Evolutionary conservation across 2,797 vertebrate genomes (phyloP).

Genomic region (Hemibagrus guttatus): DNA sequence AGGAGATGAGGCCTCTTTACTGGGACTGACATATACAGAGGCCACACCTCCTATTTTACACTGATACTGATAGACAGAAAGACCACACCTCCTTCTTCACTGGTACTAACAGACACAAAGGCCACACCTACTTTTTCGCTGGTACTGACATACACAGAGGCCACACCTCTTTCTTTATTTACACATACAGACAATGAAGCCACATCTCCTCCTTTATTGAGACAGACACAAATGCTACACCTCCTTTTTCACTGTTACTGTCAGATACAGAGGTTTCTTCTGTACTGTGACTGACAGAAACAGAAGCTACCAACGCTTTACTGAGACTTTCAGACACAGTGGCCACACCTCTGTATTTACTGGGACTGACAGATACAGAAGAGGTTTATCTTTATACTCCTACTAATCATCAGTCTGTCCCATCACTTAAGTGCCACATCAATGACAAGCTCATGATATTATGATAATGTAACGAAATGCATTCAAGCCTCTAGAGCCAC

Average conservation of each 20-base stretch:
- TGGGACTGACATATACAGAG: no score
- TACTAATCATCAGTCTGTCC: slow-evolving; percentile 1
- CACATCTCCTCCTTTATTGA: not conserved
- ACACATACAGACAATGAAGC: not conserved
- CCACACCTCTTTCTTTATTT: not conserved
- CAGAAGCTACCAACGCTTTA: no score
- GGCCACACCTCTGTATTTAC: not conserved
- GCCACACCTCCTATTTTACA: no score
- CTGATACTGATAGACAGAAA: no score
- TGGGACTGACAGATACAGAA: not conserved
- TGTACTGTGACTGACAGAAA: not conserved
- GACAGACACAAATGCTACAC: not conserved
- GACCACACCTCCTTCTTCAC: not conserved
- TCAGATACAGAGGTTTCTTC: not conserved
- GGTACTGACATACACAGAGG: not conserved
- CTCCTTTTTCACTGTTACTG: not conserved
- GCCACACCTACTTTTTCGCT: not conserved
- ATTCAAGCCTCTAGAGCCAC: slow-evolving; percentile 36
- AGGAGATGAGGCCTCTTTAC: no score
- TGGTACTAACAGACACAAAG: not conserved
- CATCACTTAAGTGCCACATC: not conserved
- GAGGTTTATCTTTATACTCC: not conserved
- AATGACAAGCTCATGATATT: not conserved
- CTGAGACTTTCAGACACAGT: not conserved
- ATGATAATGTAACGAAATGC: slow-evolving; percentile 36